These are phyloP conservation scores for Stylophora pistillata DNA, from an alignment of 64 coral and sea anemone species.

Conservation along the genomic window DNA sequence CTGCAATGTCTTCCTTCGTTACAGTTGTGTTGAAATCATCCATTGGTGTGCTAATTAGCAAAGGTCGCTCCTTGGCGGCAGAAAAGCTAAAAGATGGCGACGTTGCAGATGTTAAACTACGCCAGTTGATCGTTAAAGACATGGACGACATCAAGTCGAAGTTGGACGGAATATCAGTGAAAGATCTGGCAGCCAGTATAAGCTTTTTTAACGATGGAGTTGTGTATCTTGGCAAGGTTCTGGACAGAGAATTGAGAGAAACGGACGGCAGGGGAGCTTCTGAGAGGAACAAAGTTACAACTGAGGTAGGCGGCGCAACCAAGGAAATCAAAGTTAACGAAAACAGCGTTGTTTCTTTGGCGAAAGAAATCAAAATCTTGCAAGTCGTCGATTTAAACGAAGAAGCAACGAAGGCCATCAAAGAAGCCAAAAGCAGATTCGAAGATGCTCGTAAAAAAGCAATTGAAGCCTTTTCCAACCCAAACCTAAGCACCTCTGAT, in stretches of 20 bases:
- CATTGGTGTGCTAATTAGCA: constrained; percentile 21
- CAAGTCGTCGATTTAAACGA: constrained; percentile 14
- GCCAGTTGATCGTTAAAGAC: constrained; percentile 36
- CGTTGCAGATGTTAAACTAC: constrained; percentile 45
- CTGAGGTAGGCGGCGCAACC: background rate
- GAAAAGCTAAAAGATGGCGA: constrained; percentile 62
- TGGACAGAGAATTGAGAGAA: background rate
- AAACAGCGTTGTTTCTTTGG: background rate
- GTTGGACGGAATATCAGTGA: constrained; percentile 32
- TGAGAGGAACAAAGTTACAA: background rate
- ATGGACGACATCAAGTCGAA: constrained; percentile 58
- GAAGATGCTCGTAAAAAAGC: constrained; percentile 28
- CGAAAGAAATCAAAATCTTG: constrained; percentile 9
- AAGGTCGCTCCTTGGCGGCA: background rate
- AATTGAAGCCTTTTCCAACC: constrained; percentile 23
- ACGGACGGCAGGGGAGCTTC: background rate
- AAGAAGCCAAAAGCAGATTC: constrained; percentile 25
- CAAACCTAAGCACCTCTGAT: background rate
- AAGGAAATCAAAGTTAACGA: too few species aligned
- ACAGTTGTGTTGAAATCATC: constrained; percentile 32
- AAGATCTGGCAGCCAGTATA: constrained; percentile 39
- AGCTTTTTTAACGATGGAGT: constrained; percentile 50
- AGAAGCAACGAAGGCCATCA: background rate
- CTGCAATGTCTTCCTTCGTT: too few species aligned
- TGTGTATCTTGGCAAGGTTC: constrained; percentile 4